Conservation (phyloP, 2,113 vertebrate species). For the Pitta sordida region DNA sequence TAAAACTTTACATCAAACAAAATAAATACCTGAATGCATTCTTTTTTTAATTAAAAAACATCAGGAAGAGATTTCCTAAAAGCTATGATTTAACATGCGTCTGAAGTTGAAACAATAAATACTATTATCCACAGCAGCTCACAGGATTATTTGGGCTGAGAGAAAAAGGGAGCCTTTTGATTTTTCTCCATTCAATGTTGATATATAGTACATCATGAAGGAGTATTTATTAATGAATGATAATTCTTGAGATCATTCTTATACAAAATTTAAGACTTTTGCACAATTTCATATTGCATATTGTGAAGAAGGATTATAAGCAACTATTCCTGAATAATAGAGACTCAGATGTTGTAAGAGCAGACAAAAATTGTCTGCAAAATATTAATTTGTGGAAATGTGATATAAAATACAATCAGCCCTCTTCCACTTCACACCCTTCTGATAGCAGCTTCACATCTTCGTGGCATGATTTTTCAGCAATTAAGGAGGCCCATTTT, state of each 20-base stretch:
- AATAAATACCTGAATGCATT: neutral
- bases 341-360: neutral
- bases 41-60: neutral
- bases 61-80: neutral
- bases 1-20: neutral
- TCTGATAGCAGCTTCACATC: too few relatives aligned
- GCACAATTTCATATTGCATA: neutral
- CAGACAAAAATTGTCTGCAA: neutral
- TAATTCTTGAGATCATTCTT: neutral
- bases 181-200: neutral
- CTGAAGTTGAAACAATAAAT: neutral
- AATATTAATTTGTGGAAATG: neutral
- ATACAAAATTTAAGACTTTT: neutral
- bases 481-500: too few relatives aligned
- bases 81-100: neutral
- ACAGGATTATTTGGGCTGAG: neutral
- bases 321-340: neutral
- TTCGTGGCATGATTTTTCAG: too few relatives aligned
- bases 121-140: neutral
- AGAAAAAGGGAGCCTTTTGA: neutral
- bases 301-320: neutral
- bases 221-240: neutral
- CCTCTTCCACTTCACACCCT: too few relatives aligned
- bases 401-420: too few relatives aligned
- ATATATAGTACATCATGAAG: neutral